Conservation (phyloP, 2,888 invertebrate species). For the Macaria notata region DNA sequence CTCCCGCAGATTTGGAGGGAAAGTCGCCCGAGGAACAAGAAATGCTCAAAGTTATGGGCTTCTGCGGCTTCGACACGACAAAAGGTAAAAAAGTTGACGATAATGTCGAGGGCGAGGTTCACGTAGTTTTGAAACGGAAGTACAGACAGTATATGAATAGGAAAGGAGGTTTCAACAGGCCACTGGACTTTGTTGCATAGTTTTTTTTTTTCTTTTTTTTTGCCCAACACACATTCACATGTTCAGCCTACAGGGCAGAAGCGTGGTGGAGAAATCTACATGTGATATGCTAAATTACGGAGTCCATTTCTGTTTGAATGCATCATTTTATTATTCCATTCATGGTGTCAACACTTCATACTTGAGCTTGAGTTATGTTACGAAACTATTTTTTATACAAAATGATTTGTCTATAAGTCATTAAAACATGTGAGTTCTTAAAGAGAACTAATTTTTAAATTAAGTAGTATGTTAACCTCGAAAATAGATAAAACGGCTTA, state of each 20-base stretch:
- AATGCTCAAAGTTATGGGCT: slow-evolving; percentile 98
- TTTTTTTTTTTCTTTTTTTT: slow-evolving; percentile 16
- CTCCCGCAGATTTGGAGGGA: slow-evolving; percentile 94
- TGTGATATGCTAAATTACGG: slow-evolving; percentile 47
- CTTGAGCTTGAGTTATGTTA: too few species aligned
- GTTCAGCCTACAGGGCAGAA: slow-evolving; percentile 25
- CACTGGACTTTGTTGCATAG: slow-evolving; percentile 97
- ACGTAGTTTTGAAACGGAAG: slow-evolving; percentile 97
- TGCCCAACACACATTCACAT: slow-evolving; percentile 15
- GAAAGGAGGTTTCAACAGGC: slow-evolving; percentile 99
- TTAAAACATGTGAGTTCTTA: too few species aligned
- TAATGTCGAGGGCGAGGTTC: slow-evolving; percentile 96
- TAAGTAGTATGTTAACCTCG: too few species aligned
- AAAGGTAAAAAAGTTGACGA: slow-evolving; percentile 98
- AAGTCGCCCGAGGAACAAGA: slow-evolving; percentile 95
- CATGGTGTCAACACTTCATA: too few species aligned
- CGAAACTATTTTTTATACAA: too few species aligned
- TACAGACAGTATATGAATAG: slow-evolving; percentile 99
- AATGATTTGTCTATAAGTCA: too few species aligned
- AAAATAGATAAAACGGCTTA: too few species aligned
- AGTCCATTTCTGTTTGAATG: slow-evolving; percentile 36
- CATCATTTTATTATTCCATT: slow-evolving; percentile 8
- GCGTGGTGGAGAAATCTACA: slow-evolving; percentile 27
- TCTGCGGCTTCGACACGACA: slow-evolving; percentile 96
- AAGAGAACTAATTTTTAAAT: too few species aligned